Percentiles rank a stretch among this genome's conserved stretches.
phyloP scores from a whole-genome alignment of 2,113 vertebrate genomes.

The Trichechus manatus region DNA sequence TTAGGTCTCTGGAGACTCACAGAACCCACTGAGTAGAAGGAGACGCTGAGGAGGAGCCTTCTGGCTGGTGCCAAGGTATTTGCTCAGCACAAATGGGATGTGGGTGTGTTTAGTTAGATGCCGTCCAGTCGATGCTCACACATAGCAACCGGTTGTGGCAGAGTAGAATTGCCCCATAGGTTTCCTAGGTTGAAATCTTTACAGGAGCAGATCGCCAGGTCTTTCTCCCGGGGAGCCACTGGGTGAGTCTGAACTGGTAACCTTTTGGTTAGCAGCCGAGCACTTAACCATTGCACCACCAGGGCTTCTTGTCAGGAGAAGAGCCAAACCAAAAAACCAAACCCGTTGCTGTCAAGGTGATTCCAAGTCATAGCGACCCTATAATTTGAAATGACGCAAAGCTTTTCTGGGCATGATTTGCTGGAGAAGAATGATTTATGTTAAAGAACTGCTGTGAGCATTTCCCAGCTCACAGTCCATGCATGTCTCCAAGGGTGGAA shows the following conservation, averaged over 20 bases:
- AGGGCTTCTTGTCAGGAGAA: neutral
- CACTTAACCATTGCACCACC: neutral
- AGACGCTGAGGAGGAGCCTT: neutral
- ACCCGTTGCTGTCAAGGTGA: too few species aligned
- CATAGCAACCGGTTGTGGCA: neutral
- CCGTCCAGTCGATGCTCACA: too few species aligned
- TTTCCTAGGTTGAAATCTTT: neutral
- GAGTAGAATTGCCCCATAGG: too few species aligned
- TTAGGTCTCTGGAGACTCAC: neutral
- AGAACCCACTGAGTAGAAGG: neutral
- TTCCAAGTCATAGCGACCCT: neutral
- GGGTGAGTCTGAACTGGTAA: neutral
- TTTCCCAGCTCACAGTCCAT: neutral
- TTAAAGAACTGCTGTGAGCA: neutral
- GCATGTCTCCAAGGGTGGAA: neutral
- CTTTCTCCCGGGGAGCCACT: neutral
- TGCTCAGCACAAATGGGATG: neutral
- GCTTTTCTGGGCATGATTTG: neutral
- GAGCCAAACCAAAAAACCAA: neutral
- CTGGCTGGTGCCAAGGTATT: neutral
- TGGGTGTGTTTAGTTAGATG: neutral
- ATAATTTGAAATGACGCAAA: neutral
- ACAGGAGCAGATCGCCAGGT: neutral
- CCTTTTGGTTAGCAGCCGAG: neutral
- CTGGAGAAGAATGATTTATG: neutral